Evolutionary conservation across 1,140 invertebrate species (phyloP).

Genomic region (Chelonus insularis): DNA sequence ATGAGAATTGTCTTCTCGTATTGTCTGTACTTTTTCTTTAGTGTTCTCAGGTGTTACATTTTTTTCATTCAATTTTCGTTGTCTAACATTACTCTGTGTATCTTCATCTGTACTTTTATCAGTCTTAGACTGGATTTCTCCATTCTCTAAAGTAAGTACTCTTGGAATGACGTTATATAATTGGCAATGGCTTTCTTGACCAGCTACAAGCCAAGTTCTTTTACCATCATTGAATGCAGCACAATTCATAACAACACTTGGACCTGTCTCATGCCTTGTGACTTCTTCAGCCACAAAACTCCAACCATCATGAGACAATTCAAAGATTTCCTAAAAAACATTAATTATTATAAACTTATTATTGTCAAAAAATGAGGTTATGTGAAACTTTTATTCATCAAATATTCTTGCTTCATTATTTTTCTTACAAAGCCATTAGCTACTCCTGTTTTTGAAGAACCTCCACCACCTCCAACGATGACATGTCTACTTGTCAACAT

Average conservation of each 20-base stretch:
- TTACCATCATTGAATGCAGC: slow-evolving; percentile 70
- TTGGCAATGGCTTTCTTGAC: slow-evolving; percentile 90
- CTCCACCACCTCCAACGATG: slow-evolving; percentile 92
- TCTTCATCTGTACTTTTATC: slow-evolving; percentile 33
- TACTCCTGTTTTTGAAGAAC: slow-evolving; percentile 92
- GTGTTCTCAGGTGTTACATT: slow-evolving; percentile 56
- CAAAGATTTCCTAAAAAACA: slow-evolving; percentile 81
- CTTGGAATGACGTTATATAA: slow-evolving; percentile 81
- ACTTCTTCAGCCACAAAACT: slow-evolving; percentile 84
- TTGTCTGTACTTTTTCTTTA: slow-evolving; percentile 55
- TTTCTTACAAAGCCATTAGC: slow-evolving; percentile 94
- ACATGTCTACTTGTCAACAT: slow-evolving; percentile 90
- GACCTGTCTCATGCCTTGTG: slow-evolving; percentile 83
- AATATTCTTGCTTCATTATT: no score
- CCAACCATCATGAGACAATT: slow-evolving; percentile 79
- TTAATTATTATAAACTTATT: slow-evolving; percentile 27
- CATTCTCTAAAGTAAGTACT: slow-evolving; percentile 60
- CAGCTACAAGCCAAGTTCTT: slow-evolving; percentile 79
- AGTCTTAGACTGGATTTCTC: slow-evolving; percentile 51
- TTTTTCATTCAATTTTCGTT: slow-evolving; percentile 50
- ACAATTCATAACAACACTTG: slow-evolving; percentile 90
- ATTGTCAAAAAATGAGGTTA: slow-evolving; percentile 3
- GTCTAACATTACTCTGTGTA: slow-evolving; percentile 44
- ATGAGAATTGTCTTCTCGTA: slow-evolving; percentile 54
- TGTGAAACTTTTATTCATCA: no score